Percentiles rank a stretch among this genome's conserved stretches.
These are phyloP conservation scores for Mixornis gularis DNA, from an alignment of 2,113 vertebrate species.

Conservation along the genomic window DNA sequence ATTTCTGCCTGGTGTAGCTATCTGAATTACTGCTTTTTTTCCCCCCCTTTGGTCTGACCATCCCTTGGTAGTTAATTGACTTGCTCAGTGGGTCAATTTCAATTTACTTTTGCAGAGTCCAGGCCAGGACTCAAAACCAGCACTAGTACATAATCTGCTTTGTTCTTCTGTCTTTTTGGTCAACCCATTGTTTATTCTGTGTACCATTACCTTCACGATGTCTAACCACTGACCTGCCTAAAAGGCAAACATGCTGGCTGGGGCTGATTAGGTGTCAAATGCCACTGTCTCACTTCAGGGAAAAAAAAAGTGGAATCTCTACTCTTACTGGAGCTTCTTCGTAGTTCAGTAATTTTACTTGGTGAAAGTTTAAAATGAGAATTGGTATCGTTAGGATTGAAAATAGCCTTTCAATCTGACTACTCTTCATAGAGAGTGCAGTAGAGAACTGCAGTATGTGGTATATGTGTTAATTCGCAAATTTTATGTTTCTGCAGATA, in stretches of 20 bases:
- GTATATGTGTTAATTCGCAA: neutral
- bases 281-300: neutral
- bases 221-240: neutral
- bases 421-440: rapidly evolving
- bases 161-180: neutral
- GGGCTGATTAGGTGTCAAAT: neutral
- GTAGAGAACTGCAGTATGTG: neutral
- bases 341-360: neutral
- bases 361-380: neutral
- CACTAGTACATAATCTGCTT: neutral
- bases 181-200: neutral
- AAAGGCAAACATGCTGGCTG: neutral
- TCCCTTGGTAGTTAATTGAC: neutral
- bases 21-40: neutral
- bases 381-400: neutral
- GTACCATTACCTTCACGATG: neutral
- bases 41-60: neutral
- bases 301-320: neutral
- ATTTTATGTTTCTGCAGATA: neutral
- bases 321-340: neutral
- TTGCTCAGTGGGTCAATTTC: neutral
- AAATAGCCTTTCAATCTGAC: neutral
- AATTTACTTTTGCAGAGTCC: neutral
- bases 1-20: neutral
- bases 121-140: neutral